Evolutionary conservation across 2,113 vertebrate genomes (phyloP).

Genomic region (Ptilorrhoa leucosticta): DNA sequence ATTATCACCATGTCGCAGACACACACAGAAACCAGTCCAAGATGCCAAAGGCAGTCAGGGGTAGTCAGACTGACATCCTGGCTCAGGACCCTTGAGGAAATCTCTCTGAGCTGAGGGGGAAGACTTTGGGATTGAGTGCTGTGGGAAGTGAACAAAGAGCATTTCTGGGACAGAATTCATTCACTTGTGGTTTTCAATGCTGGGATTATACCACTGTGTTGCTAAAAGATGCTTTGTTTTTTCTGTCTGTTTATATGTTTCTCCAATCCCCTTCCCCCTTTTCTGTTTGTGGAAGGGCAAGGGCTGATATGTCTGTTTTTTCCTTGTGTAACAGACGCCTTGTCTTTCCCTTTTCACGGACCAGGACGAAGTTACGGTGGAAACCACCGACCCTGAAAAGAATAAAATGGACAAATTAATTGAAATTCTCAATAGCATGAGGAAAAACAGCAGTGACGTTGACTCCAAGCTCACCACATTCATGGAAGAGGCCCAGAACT

Average conservation of each 20-base stretch:
- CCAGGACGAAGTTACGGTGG: constrained; percentile 83
- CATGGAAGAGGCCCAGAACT: constrained; percentile 94
- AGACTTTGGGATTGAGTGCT: not conserved
- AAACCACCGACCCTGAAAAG: constrained; percentile 72
- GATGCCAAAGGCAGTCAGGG: not conserved
- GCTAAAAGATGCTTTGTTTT: not conserved
- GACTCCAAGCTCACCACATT: constrained; percentile 88
- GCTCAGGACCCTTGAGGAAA: not conserved
- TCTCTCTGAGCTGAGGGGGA: not conserved
- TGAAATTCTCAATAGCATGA: constrained; percentile 93
- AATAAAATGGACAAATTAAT: constrained; percentile 89
- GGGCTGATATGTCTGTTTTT: constrained; percentile 2
- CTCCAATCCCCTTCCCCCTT: not conserved
- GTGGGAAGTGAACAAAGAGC: not conserved
- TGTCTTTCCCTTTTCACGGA: constrained; percentile 63
- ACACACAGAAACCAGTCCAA: not conserved
- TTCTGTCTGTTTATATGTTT: not conserved
- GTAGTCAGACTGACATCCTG: not conserved
- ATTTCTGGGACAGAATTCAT: not conserved
- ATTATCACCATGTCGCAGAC: not conserved
- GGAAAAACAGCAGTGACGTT: constrained; percentile 89
- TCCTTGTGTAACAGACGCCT: constrained; percentile 57
- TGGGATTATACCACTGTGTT: not conserved
- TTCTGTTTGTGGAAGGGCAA: constrained; percentile 12
- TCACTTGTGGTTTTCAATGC: not conserved